Conservation (phyloP, 1,140 invertebrate genomes). For the Drosophila sp. region DNA sequence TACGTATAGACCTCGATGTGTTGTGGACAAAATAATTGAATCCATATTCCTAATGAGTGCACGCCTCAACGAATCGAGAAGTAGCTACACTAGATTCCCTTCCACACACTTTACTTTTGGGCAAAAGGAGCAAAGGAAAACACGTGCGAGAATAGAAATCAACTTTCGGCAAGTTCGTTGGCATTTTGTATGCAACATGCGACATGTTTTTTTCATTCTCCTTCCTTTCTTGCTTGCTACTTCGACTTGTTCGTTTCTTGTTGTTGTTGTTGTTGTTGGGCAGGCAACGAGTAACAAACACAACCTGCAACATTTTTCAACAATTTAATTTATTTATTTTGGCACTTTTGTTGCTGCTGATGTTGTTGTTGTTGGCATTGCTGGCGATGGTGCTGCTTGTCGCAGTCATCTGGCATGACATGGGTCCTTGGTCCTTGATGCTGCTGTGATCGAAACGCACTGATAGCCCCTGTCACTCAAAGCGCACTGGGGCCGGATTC, state of each 20-base stretch:
- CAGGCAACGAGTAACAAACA: constrained; percentile 30
- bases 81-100: neutral
- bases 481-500: constrained; percentile 39
- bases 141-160: constrained; percentile 72
- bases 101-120: neutral
- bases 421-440: constrained; percentile 48
- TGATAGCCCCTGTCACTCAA: constrained; percentile 76
- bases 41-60: constrained; percentile 71
- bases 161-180: constrained; percentile 69
- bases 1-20: neutral
- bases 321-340: constrained; percentile 80
- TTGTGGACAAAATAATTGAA: constrained; percentile 55
- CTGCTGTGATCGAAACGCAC: constrained; percentile 67
- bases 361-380: constrained; percentile 38
- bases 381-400: constrained; percentile 22
- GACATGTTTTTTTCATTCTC: constrained; percentile 32
- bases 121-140: constrained; percentile 31
- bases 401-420: constrained; percentile 67
- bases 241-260: constrained; percentile 9
- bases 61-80: constrained; percentile 43
- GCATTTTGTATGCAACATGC: constrained; percentile 73
- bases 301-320: constrained; percentile 71
- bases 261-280: neutral
- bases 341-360: constrained; percentile 53
- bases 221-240: neutral